Conservation (phyloP, 2,888 invertebrate genomes). For the Litoditis marina region DNA sequence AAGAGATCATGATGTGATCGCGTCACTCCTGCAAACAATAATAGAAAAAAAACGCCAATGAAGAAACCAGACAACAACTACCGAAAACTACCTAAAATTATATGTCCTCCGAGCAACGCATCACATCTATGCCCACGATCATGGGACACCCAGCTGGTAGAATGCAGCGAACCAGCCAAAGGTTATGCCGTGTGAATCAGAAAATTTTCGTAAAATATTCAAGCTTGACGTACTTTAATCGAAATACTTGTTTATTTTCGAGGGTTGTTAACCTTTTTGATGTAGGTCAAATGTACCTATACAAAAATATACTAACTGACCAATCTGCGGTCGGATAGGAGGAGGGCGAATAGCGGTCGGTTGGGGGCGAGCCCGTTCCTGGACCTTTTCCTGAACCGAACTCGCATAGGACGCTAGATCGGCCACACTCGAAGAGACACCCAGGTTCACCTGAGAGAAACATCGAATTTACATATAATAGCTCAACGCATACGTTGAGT, state of each 20-base stretch:
- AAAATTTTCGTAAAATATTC: no score
- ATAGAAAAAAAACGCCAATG: neutral
- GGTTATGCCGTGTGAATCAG: no score
- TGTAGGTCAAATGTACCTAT: no score
- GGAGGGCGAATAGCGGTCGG: constrained; percentile 6
- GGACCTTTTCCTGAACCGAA: constrained; percentile 20
- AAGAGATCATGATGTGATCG: constrained; percentile 53
- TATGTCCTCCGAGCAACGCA: neutral
- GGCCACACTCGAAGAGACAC: constrained; percentile 15
- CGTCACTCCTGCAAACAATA: constrained; percentile 19
- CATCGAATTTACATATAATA: constrained; percentile 1
- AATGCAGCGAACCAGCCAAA: no score
- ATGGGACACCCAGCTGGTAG: no score
- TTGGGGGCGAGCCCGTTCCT: constrained; percentile 20
- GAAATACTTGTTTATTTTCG: constrained; percentile 10
- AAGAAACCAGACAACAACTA: neutral
- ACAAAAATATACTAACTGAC: neutral
- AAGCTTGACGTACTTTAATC: no score
- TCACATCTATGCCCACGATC: no score
- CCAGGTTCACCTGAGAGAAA: constrained; percentile 15
- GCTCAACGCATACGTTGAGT: no score
- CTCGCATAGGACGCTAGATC: constrained; percentile 21
- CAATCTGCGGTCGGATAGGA: constrained; percentile 13
- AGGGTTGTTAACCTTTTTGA: no score
- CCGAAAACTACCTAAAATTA: neutral